phyloP scores from a whole-genome alignment of 2,113 vertebrate genomes.

The Neotragus pygmaeus region DNA sequence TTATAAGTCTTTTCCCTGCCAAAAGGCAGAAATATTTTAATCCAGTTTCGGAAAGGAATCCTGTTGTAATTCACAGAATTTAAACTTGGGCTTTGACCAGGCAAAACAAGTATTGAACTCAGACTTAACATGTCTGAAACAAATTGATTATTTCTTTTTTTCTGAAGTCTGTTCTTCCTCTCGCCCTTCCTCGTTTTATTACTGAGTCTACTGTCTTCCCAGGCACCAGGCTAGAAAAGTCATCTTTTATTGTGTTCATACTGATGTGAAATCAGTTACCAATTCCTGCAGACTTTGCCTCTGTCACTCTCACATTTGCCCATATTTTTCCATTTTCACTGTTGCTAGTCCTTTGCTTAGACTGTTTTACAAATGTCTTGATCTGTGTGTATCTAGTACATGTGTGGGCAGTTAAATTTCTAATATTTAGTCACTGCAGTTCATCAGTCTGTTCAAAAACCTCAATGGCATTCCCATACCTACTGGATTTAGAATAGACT shows the following conservation, averaged over 20 bases:
- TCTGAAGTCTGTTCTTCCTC: not conserved
- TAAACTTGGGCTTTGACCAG: slow-evolving; percentile 49
- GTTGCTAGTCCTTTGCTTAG: not conserved
- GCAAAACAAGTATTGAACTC: slow-evolving; percentile 55
- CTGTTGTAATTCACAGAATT: slow-evolving; percentile 47
- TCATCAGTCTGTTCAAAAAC: not conserved
- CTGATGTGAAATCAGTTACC: not conserved
- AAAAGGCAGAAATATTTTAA: slow-evolving; percentile 52
- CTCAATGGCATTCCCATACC: not conserved
- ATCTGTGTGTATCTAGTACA: not conserved
- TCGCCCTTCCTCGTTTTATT: not conserved
- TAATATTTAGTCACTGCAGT: not conserved
- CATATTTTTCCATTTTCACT: not conserved
- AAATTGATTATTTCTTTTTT: not conserved
- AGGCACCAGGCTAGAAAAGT: not conserved
- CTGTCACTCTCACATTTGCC: not conserved
- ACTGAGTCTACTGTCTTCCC: not conserved
- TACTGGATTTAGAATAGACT: not conserved
- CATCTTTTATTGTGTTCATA: not conserved
- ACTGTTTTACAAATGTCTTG: not conserved
- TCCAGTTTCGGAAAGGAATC: slow-evolving; percentile 58
- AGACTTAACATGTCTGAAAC: slow-evolving; percentile 46
- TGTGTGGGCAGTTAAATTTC: not conserved
- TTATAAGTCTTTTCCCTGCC: slow-evolving; percentile 10
- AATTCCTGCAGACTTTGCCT: not conserved